Percentiles rank a stretch among this genome's conserved stretches.
phyloP scores from a whole-genome alignment of 2,888 invertebrate species.

The Anodontia alba region DNA sequence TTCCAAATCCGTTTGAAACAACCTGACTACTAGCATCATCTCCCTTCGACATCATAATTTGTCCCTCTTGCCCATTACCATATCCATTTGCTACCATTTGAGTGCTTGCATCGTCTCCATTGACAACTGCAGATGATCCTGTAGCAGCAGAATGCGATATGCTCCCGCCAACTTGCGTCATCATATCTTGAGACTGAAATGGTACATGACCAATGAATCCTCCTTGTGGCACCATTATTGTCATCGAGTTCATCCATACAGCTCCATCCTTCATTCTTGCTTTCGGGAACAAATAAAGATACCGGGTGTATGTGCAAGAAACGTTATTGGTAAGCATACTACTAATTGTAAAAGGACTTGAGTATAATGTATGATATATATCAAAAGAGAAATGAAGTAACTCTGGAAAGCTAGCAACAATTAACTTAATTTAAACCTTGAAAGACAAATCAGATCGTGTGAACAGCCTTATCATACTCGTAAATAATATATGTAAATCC shows the following conservation, averaged over 20 bases:
- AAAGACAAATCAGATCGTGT: too few relatives aligned
- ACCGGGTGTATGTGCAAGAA: background rate
- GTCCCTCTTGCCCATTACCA: background rate
- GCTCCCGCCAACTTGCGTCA: background rate
- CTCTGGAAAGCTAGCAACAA: too few relatives aligned
- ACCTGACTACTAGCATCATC: background rate
- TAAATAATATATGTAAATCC: too few relatives aligned
- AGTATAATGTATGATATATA: too few relatives aligned
- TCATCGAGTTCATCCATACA: background rate
- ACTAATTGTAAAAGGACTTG: too few relatives aligned
- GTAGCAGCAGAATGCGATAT: background rate
- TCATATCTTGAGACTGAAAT: background rate
- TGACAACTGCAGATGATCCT: background rate
- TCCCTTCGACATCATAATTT: background rate
- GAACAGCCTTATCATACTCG: too few relatives aligned
- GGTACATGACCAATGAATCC: background rate
- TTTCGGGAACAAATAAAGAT: conserved; percentile 7
- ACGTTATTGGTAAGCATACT: too few relatives aligned
- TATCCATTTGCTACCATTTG: background rate
- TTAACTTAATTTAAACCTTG: too few relatives aligned
- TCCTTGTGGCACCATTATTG: background rate
- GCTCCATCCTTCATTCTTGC: background rate
- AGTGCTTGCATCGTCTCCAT: background rate
- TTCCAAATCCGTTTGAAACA: background rate
- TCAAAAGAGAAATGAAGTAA: too few relatives aligned